Evolutionary conservation across 1,140 invertebrate species (phyloP).

Genomic region (Hyphantria cunea): DNA sequence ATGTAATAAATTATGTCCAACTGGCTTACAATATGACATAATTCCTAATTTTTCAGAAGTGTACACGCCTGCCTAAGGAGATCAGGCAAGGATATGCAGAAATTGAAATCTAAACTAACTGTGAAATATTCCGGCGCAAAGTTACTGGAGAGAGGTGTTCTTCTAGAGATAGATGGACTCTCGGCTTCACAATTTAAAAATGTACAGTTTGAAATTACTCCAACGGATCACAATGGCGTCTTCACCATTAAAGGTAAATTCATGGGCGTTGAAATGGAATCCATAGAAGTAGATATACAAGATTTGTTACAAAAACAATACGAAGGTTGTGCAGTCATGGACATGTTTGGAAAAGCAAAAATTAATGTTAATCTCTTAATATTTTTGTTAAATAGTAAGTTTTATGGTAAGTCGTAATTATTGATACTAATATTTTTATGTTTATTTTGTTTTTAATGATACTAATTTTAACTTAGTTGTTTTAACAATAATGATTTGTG

Average conservation of each 20-base stretch:
- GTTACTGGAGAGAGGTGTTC: slow-evolving; percentile 88
- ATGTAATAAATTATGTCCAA: neutral
- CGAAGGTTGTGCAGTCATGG: slow-evolving; percentile 89
- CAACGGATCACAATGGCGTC: slow-evolving; percentile 86
- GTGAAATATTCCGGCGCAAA: slow-evolving; percentile 88
- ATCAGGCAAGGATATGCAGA: slow-evolving; percentile 80
- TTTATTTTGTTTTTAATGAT: neutral
- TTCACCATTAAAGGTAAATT: slow-evolving; percentile 90
- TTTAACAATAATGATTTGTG: too few species aligned
- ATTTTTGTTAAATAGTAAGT: slow-evolving; percentile 90
- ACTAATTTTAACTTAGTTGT: too few species aligned
- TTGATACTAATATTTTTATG: neutral
- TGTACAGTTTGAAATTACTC: slow-evolving; percentile 89
- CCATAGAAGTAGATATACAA: slow-evolving; percentile 89
- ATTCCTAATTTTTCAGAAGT: slow-evolving; percentile 71
- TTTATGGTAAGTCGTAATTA: slow-evolving; percentile 84
- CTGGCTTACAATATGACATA: neutral
- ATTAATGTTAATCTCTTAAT: slow-evolving; percentile 91
- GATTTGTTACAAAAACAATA: slow-evolving; percentile 90
- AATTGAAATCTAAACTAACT: slow-evolving; percentile 84
- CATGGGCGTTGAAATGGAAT: slow-evolving; percentile 91
- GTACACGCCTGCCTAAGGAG: slow-evolving; percentile 79
- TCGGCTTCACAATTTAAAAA: slow-evolving; percentile 88
- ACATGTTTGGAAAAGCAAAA: slow-evolving; percentile 91
- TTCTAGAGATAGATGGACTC: slow-evolving; percentile 88